Conservation (phyloP, 2,888 invertebrate species). For the Prionchulus punctatus region DNA sequence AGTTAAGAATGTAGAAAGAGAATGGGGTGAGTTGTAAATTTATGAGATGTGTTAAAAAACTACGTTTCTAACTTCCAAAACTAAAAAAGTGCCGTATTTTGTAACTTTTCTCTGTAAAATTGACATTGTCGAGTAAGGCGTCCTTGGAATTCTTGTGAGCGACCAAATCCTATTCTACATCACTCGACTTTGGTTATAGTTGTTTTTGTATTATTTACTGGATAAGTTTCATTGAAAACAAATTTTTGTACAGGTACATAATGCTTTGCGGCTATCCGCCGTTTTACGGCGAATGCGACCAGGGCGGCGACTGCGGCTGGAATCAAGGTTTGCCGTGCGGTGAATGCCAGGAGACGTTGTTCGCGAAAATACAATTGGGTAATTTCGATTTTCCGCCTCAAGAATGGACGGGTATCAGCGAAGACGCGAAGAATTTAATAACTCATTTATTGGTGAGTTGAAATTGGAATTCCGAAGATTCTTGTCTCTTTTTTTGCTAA, state of each 20-base stretch:
- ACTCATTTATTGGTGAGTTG: conserved; percentile 62
- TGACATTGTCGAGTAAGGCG: no score
- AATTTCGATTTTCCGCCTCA: conserved; percentile 57
- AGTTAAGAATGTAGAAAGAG: no score
- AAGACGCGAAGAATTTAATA: conserved; percentile 83
- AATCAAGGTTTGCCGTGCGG: conserved; percentile 61
- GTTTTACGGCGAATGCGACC: conserved; percentile 74
- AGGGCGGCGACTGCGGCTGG: conserved; percentile 75
- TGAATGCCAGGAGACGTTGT: conserved; percentile 46
- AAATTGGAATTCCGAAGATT: background rate
- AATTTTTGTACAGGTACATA: conserved; percentile 49
- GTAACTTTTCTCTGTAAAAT: no score
- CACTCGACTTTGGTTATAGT: no score
- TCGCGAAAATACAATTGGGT: conserved; percentile 43
- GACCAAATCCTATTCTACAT: no score
- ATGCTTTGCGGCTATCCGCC: conserved; percentile 91
- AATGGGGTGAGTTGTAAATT: no score
- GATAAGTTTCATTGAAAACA: background rate
- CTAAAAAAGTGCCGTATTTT: no score
- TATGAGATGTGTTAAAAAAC: no score
- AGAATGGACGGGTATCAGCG: conserved; percentile 75
- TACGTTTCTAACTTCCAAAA: no score
- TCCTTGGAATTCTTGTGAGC: no score
- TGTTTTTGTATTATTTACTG: no score
- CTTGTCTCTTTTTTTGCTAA: no score